Evolutionary conservation across 2,797 vertebrate genomes (phyloP).

Genomic region (Simalia tracyae): DNA sequence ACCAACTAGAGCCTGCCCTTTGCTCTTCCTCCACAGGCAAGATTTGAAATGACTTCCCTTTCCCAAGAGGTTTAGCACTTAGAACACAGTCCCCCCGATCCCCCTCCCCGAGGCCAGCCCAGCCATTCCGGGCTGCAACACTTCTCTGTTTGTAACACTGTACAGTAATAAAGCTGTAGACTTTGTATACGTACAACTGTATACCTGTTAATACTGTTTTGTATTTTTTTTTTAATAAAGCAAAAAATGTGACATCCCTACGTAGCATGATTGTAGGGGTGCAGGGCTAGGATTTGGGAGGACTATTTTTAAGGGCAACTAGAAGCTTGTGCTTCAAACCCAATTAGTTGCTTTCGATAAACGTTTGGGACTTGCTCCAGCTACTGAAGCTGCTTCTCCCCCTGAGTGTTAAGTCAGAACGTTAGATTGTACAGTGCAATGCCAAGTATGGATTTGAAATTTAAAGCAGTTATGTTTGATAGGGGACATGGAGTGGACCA

Average conservation of each 20-base stretch:
- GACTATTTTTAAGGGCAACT: not conserved
- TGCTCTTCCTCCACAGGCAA: not conserved
- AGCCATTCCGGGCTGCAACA: not conserved
- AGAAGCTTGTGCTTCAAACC: not conserved
- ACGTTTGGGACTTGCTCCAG: not conserved
- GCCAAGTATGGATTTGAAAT: not conserved
- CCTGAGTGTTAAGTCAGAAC: not conserved
- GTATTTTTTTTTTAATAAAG: constrained; percentile 9
- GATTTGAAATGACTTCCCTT: not conserved
- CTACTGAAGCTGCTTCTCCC: not conserved
- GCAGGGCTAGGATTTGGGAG: not conserved
- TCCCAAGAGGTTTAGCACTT: not conserved
- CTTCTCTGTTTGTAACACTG: not conserved
- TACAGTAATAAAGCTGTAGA: not conserved
- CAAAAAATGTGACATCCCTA: not conserved
- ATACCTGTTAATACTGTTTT: constrained; percentile 29
- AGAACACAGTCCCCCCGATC: too few relatives aligned
- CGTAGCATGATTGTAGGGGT: not conserved
- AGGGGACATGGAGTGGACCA: not conserved
- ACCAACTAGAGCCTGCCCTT: not conserved
- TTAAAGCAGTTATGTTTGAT: not conserved
- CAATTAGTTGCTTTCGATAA: not conserved
- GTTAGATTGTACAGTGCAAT: not conserved
- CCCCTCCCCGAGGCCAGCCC: too few relatives aligned
- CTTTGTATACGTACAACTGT: constrained; percentile 23